These are phyloP conservation scores for Plestiodon gilberti DNA, from an alignment of 2,113 vertebrate species.

Conservation along the genomic window DNA sequence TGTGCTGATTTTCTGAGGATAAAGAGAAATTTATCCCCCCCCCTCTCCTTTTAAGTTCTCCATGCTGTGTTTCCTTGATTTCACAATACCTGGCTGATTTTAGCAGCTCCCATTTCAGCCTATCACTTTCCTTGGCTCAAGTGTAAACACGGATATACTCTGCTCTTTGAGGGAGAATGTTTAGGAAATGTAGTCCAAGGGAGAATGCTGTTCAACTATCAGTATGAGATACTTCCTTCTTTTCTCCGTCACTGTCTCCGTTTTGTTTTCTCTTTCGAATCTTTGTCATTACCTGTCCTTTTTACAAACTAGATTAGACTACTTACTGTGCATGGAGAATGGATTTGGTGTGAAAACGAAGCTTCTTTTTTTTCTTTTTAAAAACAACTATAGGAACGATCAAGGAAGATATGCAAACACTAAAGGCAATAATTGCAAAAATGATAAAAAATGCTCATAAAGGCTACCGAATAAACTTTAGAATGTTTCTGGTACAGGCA, in stretches of 20 bases:
- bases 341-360: slow-evolving; percentile 45
- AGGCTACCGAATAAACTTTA: slow-evolving; percentile 42
- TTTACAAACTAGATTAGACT: slow-evolving; percentile 77
- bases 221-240: slow-evolving; percentile 68
- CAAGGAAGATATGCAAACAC: not conserved
- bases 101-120: slow-evolving; percentile 71
- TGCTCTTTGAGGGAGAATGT: slow-evolving; percentile 69
- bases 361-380: slow-evolving; percentile 46
- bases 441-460: slow-evolving; percentile 34
- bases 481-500: slow-evolving; percentile 10
- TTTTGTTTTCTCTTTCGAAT: slow-evolving; percentile 73
- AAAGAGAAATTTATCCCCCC: slow-evolving; percentile 75
- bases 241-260: slow-evolving; percentile 65
- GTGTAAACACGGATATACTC: slow-evolving; percentile 68
- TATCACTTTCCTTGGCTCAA: slow-evolving; percentile 65
- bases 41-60: slow-evolving; percentile 69
- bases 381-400: no score
- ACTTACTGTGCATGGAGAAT: slow-evolving; percentile 50
- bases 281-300: slow-evolving; percentile 71
- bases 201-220: slow-evolving; percentile 70
- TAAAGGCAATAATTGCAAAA: slow-evolving; percentile 42
- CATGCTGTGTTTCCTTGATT: slow-evolving; percentile 74
- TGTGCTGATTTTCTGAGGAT: slow-evolving; percentile 77
- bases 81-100: slow-evolving; percentile 73
- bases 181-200: slow-evolving; percentile 76